Evolutionary conservation across 2,797 vertebrate species (phyloP).

Genomic region (Crax fasciolata): DNA sequence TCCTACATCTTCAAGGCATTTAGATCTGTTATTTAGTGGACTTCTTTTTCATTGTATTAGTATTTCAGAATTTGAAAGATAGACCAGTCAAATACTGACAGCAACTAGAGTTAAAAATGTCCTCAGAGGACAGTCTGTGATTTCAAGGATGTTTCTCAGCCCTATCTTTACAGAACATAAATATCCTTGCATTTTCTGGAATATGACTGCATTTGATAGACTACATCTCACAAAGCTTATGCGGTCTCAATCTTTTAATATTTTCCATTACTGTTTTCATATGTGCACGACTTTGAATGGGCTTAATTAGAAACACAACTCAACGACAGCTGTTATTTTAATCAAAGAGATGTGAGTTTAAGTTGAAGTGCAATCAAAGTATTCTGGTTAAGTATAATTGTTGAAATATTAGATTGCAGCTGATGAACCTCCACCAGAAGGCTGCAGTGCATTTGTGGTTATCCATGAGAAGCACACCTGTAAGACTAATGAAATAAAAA

Average conservation of each 20-base stretch:
- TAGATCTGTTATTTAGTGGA: not conserved
- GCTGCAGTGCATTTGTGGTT: slow-evolving; percentile 92
- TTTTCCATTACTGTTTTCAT: not conserved
- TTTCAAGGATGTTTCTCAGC: not conserved
- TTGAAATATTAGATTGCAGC: slow-evolving; percentile 91
- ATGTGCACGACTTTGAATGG: slow-evolving; percentile 30
- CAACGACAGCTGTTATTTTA: slow-evolving; percentile 77
- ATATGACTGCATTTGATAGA: not conserved
- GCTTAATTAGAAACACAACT: slow-evolving; percentile 67
- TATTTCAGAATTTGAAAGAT: not conserved
- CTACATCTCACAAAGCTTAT: not conserved
- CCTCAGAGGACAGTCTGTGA: not conserved
- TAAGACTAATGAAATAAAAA: slow-evolving; percentile 93
- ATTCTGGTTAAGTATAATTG: slow-evolving; percentile 73
- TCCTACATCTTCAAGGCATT: not conserved
- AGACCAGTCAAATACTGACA: not conserved
- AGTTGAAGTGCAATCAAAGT: slow-evolving; percentile 73
- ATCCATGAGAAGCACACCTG: slow-evolving; percentile 92
- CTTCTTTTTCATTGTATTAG: not conserved
- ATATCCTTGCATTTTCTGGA: not conserved
- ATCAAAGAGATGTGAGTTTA: slow-evolving; percentile 72
- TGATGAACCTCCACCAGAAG: slow-evolving; percentile 92
- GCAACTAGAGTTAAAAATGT: not conserved
- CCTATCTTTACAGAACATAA: not conserved
- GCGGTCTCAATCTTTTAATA: slow-evolving; percentile 26